Evolutionary conservation across 2,888 invertebrate species (phyloP).

Genomic region (Schrankia costaestrigalis): DNA sequence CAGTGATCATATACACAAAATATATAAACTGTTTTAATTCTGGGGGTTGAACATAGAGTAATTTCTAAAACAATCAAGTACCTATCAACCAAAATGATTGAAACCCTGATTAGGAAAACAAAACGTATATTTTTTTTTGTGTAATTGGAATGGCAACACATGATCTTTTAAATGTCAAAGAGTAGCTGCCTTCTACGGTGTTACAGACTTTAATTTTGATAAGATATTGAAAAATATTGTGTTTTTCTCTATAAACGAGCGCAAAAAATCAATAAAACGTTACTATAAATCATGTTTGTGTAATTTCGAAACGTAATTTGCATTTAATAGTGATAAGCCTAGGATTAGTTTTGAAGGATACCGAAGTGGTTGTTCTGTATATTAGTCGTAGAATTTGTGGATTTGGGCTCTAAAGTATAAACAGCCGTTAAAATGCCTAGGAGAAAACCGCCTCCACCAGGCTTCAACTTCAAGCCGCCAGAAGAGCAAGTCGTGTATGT

Average conservation of each 20-base stretch:
- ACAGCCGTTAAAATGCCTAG: conserved; percentile 53
- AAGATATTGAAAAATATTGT: conserved; percentile 15
- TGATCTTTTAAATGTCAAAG: too few species aligned
- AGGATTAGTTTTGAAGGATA: conserved; percentile 26
- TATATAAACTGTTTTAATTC: too few species aligned
- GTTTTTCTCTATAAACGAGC: conserved; percentile 11
- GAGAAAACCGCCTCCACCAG: conserved; percentile 60
- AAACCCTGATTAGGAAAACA: too few species aligned
- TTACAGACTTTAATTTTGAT: too few species aligned
- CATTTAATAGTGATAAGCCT: conserved; percentile 25
- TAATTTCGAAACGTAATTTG: conserved; percentile 24
- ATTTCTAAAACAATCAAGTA: too few species aligned
- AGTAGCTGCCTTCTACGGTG: conserved; percentile 21
- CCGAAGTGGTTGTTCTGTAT: conserved; percentile 24
- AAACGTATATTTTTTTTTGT: not conserved
- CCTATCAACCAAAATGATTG: too few species aligned
- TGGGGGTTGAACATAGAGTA: too few species aligned
- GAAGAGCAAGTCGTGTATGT: conserved; percentile 71
- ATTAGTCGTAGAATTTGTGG: conserved; percentile 20
- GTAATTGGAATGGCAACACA: too few species aligned
- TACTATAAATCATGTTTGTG: conserved; percentile 17
- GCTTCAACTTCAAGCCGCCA: conserved; percentile 56
- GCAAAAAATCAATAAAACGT: conserved; percentile 4
- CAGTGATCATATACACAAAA: too few species aligned
- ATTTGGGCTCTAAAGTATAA: conserved; percentile 9